These are phyloP conservation scores for Melanaphis sacchari DNA, from an alignment of 1,140 invertebrate genomes.

Conservation along the genomic window DNA sequence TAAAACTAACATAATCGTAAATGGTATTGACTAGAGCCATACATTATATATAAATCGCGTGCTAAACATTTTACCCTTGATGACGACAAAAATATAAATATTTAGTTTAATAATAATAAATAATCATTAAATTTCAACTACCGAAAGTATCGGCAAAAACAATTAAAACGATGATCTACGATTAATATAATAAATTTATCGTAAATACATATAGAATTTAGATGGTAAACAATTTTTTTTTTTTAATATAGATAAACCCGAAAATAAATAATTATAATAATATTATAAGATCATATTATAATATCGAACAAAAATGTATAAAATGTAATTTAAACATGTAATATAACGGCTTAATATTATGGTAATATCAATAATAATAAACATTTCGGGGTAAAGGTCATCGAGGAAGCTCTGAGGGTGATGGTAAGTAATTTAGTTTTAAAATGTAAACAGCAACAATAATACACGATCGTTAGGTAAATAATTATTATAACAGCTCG, in stretches of 20 bases:
- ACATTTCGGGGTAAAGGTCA: not conserved
- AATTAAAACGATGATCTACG: not conserved
- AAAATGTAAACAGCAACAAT: slow-evolving; percentile 24
- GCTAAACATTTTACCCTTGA: slow-evolving; percentile 28
- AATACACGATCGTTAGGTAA: slow-evolving; percentile 3
- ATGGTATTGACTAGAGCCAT: slow-evolving; percentile 38
- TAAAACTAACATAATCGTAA: slow-evolving; percentile 31
- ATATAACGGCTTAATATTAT: slow-evolving; percentile 19
- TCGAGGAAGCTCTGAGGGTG: slow-evolving; percentile 14
- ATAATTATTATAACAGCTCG: slow-evolving; percentile 15
- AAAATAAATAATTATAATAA: not conserved
- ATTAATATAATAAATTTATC: slow-evolving; percentile 7
- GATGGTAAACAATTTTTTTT: slow-evolving; percentile 40
- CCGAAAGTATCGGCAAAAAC: slow-evolving; percentile 14
- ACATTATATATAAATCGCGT: not conserved
- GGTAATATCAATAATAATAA: not conserved
- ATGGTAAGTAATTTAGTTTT: not conserved
- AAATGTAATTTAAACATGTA: slow-evolving; percentile 7
- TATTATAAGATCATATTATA: not conserved
- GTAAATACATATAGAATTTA: slow-evolving; percentile 14
- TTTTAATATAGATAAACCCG: not conserved
- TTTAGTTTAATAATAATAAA: slow-evolving; percentile 23
- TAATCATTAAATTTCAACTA: slow-evolving; percentile 17
- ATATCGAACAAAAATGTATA: not conserved
- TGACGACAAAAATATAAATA: not conserved